These are phyloP conservation scores for Sander vitreus DNA, from an alignment of 2,113 vertebrate species.

Conservation along the genomic window DNA sequence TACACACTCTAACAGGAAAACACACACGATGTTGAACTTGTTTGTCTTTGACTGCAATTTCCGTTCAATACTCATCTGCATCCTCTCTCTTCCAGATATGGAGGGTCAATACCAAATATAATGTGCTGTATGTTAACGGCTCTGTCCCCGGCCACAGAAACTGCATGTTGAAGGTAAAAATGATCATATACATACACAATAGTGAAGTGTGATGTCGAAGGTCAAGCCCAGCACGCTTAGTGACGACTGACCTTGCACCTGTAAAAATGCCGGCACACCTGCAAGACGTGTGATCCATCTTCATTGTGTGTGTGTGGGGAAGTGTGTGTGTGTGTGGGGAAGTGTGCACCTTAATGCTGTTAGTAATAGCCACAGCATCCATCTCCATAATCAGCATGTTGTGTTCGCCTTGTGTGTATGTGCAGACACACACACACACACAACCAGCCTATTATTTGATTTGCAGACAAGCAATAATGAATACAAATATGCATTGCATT, in stretches of 20 bases:
- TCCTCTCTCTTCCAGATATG: constrained; percentile 86
- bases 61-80: constrained; percentile 38
- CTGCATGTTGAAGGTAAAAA: constrained; percentile 94
- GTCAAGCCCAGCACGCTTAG: constrained; percentile 42
- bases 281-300: constrained; percentile 67
- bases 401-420: constrained; percentile 12
- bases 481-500: constrained; percentile 74
- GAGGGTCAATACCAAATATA: constrained; percentile 93
- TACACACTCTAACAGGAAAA: constrained; percentile 60
- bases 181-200: constrained; percentile 27
- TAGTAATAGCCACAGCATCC: constrained; percentile 66
- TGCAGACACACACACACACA: neutral
- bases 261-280: constrained; percentile 55
- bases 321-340: neutral
- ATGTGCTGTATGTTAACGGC: constrained; percentile 94
- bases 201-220: constrained; percentile 38
- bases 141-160: constrained; percentile 94
- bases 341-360: constrained; percentile 53
- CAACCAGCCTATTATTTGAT: constrained; percentile 65
- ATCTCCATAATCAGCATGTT: constrained; percentile 56
- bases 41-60: constrained; percentile 41
- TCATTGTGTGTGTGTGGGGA: constrained; percentile 63
- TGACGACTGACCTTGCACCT: constrained; percentile 73
- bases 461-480: constrained; percentile 73
- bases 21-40: constrained; percentile 32